A percentile compares a stretch with the other conserved stretches of the same genome.
phyloP scores from a whole-genome alignment of 2,888 invertebrate species.

The Cephus runcator region DNA sequence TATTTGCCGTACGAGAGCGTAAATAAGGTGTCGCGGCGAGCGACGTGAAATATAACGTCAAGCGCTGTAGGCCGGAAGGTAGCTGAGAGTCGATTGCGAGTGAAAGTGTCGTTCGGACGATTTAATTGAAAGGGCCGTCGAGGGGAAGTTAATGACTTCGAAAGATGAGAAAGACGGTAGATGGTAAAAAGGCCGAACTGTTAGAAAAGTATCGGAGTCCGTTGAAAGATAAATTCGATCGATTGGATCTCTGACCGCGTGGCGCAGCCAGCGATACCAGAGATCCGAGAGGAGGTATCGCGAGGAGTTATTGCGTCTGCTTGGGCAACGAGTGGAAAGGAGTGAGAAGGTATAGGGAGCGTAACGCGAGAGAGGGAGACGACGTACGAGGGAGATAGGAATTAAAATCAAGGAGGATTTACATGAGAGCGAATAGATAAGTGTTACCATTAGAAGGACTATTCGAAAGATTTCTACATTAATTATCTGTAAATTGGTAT shows the following conservation, averaged over 20 bases:
- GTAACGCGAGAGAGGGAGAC: conserved; percentile 3
- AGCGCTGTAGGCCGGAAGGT: not conserved
- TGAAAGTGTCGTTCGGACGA: conserved; percentile 3
- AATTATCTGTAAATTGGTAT: conserved; percentile 2
- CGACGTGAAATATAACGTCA: not conserved
- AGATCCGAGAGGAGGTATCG: not conserved
- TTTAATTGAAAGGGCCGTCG: conserved; percentile 26
- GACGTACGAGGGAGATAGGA: not conserved
- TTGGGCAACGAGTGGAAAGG: conserved; percentile 21
- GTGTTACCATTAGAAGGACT: not conserved
- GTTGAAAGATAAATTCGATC: conserved; percentile 16
- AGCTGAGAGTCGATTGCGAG: not conserved
- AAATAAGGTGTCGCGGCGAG: not conserved
- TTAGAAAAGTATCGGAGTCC: not conserved
- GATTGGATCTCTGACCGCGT: conserved; percentile 19
- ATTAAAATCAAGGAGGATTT: not conserved
- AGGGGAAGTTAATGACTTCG: conserved; percentile 7
- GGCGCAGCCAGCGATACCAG: not conserved
- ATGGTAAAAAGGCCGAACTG: not conserved
- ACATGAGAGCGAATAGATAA: not conserved
- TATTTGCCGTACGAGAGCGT: not conserved
- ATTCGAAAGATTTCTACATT: not conserved
- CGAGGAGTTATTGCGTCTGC: not conserved
- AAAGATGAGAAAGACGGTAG: not conserved
- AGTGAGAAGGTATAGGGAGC: conserved; percentile 20